A percentile compares a stretch with the other conserved stretches of the same genome.
Evolutionary conservation across 2,797 vertebrate species (phyloP).

Genomic region (Cygnus olor): DNA sequence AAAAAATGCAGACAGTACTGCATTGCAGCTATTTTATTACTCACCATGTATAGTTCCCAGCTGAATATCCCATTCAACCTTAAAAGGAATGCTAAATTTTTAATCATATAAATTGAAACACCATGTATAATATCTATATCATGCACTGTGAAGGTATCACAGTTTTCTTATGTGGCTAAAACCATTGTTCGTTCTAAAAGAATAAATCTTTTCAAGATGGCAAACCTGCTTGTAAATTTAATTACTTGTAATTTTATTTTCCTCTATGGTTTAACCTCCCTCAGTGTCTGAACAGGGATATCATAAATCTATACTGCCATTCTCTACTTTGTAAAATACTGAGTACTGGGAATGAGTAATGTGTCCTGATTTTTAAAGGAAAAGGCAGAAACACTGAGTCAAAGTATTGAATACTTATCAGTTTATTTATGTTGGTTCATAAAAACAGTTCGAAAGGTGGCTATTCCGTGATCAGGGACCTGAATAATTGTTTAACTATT

Average conservation of each 20-base stretch:
- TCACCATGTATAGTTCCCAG: conserved; percentile 57
- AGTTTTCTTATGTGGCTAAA: conserved; percentile 63
- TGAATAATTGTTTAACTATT: neutral
- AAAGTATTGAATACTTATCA: neutral
- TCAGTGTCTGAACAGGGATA: conserved; percentile 69
- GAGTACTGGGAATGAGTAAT: conserved; percentile 60
- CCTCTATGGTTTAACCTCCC: conserved; percentile 82
- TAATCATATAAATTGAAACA: conserved; percentile 81
- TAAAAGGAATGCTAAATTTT: conserved; percentile 72
- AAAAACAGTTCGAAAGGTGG: neutral
- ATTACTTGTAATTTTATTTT: conserved; percentile 87
- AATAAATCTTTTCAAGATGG: conserved; percentile 80
- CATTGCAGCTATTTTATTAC: conserved; percentile 74
- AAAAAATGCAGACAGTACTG: conserved; percentile 69
- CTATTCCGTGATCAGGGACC: neutral
- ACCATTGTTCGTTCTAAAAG: conserved; percentile 66
- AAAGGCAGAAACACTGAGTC: conserved; percentile 43
- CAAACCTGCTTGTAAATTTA: conserved; percentile 83
- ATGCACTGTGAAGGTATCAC: conserved; percentile 48
- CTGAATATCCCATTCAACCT: conserved; percentile 71
- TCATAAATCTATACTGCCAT: conserved; percentile 79
- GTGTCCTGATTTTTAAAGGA: conserved; percentile 55
- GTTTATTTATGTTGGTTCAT: neutral
- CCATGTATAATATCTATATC: conserved; percentile 69
- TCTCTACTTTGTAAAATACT: conserved; percentile 67